These are phyloP conservation scores for Orthonyx spaldingii DNA, from an alignment of 2,113 vertebrate species.

Conservation along the genomic window DNA sequence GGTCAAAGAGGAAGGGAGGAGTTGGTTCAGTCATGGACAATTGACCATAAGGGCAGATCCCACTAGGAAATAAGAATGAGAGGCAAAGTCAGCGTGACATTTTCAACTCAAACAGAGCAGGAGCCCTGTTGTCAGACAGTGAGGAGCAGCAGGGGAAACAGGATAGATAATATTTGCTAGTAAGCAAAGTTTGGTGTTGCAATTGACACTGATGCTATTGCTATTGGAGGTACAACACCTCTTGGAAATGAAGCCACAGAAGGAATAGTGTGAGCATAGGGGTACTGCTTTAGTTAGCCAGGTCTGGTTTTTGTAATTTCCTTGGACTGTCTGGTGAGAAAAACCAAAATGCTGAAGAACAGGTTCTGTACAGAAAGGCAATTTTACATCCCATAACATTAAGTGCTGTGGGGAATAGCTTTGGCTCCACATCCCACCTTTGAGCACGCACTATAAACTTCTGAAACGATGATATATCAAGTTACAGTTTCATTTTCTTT, in stretches of 20 bases:
- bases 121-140: background rate
- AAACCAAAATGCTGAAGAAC: background rate
- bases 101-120: background rate
- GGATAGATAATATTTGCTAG: background rate
- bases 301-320: background rate
- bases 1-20: background rate
- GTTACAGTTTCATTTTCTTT: slow-evolving; percentile 17
- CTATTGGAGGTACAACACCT: background rate
- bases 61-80: background rate
- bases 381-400: background rate
- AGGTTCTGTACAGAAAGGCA: background rate
- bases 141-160: background rate
- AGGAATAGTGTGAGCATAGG: background rate
- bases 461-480: background rate
- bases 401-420: background rate
- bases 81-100: background rate
- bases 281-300: background rate
- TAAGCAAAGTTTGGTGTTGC: background rate
- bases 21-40: background rate
- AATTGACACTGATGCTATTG: background rate
- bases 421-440: background rate
- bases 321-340: background rate
- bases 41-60: background rate
- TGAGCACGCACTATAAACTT: background rate
- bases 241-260: background rate